Conservation (phyloP, 2,888 invertebrate species). For the Nemotelus pantherinus region DNA sequence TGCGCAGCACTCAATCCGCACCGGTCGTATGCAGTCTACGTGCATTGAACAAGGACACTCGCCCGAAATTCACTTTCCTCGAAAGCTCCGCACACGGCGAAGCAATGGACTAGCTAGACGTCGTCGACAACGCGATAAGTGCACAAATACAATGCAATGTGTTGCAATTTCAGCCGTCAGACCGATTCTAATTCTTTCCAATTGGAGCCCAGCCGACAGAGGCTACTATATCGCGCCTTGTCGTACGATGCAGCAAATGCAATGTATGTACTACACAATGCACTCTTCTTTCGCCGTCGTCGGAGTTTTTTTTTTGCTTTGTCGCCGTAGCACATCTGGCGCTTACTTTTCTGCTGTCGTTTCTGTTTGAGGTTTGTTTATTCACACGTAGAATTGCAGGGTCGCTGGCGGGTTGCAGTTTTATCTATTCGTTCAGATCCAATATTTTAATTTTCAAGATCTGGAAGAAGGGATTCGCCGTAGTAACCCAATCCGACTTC, state of each 20-base stretch:
- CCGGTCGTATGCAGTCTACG: not conserved
- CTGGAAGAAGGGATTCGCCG: too few species aligned
- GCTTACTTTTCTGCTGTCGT: constrained; percentile 17
- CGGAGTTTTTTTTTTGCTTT: constrained; percentile 14
- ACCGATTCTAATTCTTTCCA: constrained; percentile 21
- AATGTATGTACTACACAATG: not conserved
- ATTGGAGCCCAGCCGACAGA: constrained; percentile 18
- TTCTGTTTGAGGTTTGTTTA: not conserved
- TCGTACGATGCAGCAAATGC: constrained; percentile 9
- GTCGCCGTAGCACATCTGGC: constrained; percentile 24
- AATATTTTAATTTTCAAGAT: too few species aligned
- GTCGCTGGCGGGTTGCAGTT: too few species aligned
- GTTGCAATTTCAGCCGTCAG: not conserved
- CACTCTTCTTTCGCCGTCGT: not conserved
- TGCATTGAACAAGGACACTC: not conserved
- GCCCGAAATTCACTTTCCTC: not conserved
- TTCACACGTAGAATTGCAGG: not conserved
- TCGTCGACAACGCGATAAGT: not conserved
- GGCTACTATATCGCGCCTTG: constrained; percentile 14
- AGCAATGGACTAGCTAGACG: too few species aligned
- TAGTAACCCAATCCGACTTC: too few species aligned
- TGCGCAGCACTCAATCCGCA: not conserved
- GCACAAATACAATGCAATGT: not conserved
- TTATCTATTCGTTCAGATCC: too few species aligned
- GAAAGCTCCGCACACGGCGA: too few species aligned